These are phyloP conservation scores for Scaptomyza tumidula DNA, from an alignment of 2,888 invertebrate genomes.

Conservation along the genomic window DNA sequence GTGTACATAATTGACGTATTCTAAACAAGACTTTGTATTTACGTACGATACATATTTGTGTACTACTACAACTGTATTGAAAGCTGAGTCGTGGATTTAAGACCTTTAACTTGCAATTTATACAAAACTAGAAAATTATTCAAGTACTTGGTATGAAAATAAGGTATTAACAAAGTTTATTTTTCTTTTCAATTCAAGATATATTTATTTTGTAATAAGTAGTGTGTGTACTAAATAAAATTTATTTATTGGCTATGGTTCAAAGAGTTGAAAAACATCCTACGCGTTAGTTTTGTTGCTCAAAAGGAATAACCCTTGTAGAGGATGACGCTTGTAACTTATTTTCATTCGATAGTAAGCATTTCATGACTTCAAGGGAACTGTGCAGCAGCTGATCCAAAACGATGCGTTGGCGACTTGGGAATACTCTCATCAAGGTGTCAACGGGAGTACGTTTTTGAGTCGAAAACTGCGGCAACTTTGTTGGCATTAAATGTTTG, in stretches of 20 bases:
- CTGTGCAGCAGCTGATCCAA: conserved; percentile 93
- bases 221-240: too few species aligned
- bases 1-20: not conserved
- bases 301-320: not conserved
- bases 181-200: not conserved
- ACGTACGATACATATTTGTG: too few species aligned
- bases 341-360: conserved; percentile 90
- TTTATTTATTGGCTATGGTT: not conserved
- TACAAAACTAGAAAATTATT: not conserved
- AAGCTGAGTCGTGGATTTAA: not conserved
- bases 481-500: conserved; percentile 82
- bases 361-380: conserved; percentile 95
- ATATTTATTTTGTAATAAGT: too few species aligned
- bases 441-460: conserved; percentile 92
- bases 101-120: not conserved
- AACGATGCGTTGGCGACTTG: conserved; percentile 92
- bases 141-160: not conserved
- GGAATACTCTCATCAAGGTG: conserved; percentile 94
- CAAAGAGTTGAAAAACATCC: not conserved
- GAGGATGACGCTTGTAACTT: conserved; percentile 80
- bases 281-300: not conserved
- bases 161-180: not conserved
- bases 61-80: too few species aligned
- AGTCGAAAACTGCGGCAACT: conserved; percentile 38
- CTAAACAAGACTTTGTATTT: not conserved